phyloP scores from a whole-genome alignment of 2,113 vertebrate genomes.

The Orientallactaga bullata region DNA sequence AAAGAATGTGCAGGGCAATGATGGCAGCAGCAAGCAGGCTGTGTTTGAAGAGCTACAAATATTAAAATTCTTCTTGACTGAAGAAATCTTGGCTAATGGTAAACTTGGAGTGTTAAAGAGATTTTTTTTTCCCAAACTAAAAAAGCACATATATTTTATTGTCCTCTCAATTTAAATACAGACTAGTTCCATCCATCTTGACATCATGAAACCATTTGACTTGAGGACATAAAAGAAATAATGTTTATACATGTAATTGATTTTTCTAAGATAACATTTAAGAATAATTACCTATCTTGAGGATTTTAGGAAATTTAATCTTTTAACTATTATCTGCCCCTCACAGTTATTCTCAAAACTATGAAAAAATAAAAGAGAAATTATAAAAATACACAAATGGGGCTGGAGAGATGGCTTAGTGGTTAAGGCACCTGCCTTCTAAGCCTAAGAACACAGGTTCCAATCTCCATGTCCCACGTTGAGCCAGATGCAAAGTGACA shows the following conservation, averaged over 20 bases:
- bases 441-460: too few relatives aligned
- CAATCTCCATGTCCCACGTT: too few relatives aligned
- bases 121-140: not conserved
- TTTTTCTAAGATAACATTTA: constrained; percentile 52
- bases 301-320: constrained; percentile 33
- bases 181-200: constrained; percentile 8
- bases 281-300: constrained; percentile 48
- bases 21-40: not conserved
- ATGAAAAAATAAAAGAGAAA: constrained; percentile 22
- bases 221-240: constrained; percentile 25
- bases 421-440: too few relatives aligned
- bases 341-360: constrained; percentile 39
- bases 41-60: not conserved
- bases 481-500: too few relatives aligned
- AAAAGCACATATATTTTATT: constrained; percentile 22
- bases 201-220: constrained; percentile 49
- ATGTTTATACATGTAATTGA: not conserved
- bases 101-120: not conserved
- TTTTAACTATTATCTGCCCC: not conserved
- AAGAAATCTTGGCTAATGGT: not conserved
- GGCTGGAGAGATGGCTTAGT: too few relatives aligned
- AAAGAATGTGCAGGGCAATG: not conserved
- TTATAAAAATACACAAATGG: constrained; percentile 30
- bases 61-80: not conserved
- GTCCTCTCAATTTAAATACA: constrained; percentile 5